Base-by-base conservation (phyloP, 2,113 vertebrate species). In the Eurystomus gularis region DNA sequence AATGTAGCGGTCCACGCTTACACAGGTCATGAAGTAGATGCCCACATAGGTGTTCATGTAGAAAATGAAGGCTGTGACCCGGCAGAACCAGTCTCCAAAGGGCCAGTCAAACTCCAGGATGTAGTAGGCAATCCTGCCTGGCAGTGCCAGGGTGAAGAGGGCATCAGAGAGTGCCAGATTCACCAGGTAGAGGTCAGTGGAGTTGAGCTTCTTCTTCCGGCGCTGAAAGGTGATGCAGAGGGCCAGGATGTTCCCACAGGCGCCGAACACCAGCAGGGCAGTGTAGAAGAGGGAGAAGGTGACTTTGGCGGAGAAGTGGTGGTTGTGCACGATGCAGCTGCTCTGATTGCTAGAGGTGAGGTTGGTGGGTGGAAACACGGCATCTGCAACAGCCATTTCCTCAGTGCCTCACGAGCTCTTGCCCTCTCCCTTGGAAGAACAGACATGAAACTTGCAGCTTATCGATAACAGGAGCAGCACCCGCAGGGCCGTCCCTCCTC, bases 21-120 rank as follows among this genome's bases (percentile, higher is more conserved):
- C 97, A 0, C 98, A 99, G 39, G 98, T 98, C 98, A 98, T 99
- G 96, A 99, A 98, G 86, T 98, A 98, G 61, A 99, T 98, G 57
- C 98, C 98, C 55, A 98, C 98, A 0, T 99, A 99, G 10, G 98
- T 99, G 93, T 99, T 99, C 92, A 98, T 93, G 77, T 98, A 99
- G 93, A 98, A 98, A 4, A 98, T 70, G 42, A 99, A 97, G 1
- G 98, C 97, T 4, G 97, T 98, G 82, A 97, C 72, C 60, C 98
- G 96, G 94, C 98, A 99, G 55, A 98, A 91, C 42, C 97, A 58
- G 40, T 99, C 98, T 12, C 98, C 98, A 1, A 99, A 98, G 17
- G 99, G 98, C 99, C 99, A 99, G 94, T 98, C 95, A 28, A 97
- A 99, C 65, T 98, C 97, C 51, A 98, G 96, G 44, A 98, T 79